These are phyloP conservation scores for Hydra vulgaris DNA, from an alignment of 30 jellyfish, hydroid and myxozoan genomes.

Conservation along the genomic window DNA sequence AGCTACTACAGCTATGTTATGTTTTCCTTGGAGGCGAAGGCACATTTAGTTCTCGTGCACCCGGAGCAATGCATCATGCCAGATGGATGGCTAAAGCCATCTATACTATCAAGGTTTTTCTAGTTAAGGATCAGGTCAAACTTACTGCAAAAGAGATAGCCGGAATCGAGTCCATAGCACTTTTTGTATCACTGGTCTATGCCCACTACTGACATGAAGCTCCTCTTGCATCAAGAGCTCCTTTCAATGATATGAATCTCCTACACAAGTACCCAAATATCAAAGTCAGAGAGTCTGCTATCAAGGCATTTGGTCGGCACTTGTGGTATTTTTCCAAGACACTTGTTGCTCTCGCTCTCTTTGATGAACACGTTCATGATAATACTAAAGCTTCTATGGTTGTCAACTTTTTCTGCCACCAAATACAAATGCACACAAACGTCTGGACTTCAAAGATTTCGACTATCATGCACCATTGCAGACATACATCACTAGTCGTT, in stretches of 20 bases:
- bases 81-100: neutral
- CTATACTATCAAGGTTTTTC: neutral
- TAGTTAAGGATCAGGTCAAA: neutral
- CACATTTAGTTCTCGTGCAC: neutral
- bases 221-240: neutral
- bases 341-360: neutral
- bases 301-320: neutral
- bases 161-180: neutral
- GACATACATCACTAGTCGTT: neutral
- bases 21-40: neutral
- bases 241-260: neutral
- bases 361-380: neutral
- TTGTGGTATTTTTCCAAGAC: neutral
- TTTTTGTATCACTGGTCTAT: neutral
- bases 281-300: neutral
- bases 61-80: neutral
- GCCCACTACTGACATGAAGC: neutral
- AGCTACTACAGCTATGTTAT: neutral
- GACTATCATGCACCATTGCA: neutral
- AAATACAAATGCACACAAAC: neutral
- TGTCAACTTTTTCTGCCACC: neutral
- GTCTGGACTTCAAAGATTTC: neutral
- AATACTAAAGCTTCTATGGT: neutral
- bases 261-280: neutral
- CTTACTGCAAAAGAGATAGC: neutral